Conservation (phyloP, 92 coral and sea anemone genomes). For the Porites cylindrica region DNA sequence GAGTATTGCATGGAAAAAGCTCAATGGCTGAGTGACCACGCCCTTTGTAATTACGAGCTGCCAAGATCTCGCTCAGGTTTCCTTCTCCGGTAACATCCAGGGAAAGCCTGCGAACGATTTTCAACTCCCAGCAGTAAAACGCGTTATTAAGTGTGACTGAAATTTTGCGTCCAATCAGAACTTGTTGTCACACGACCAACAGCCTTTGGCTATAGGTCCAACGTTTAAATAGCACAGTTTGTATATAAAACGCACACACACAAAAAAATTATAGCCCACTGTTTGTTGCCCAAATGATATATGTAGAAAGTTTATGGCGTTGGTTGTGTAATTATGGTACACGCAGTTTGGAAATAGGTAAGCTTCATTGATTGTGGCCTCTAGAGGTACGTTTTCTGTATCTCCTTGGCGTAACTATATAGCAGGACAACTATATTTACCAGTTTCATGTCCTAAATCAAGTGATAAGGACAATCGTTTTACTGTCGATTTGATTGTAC, state of each 20-base stretch:
- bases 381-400: slow-evolving; percentile 9
- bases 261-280: background rate
- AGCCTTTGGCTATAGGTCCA: background rate
- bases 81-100: no score
- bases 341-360: background rate
- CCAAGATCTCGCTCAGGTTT: no score
- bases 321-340: background rate
- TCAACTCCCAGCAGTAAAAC: no score
- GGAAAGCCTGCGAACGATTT: no score
- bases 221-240: background rate
- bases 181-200: background rate
- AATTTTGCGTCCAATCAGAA: background rate
- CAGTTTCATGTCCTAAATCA: background rate
- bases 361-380: background rate
- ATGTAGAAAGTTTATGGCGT: background rate
- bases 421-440: background rate
- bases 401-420: background rate
- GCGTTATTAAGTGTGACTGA: no score
- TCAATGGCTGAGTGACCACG: no score
- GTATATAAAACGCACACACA: background rate
- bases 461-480: no score
- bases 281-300: slow-evolving; percentile 3
- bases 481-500: no score
- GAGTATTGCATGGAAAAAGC: no score
- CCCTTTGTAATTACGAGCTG: no score